These are phyloP conservation scores for Hiodon tergisus DNA, from an alignment of 2,113 vertebrate genomes.

Conservation along the genomic window DNA sequence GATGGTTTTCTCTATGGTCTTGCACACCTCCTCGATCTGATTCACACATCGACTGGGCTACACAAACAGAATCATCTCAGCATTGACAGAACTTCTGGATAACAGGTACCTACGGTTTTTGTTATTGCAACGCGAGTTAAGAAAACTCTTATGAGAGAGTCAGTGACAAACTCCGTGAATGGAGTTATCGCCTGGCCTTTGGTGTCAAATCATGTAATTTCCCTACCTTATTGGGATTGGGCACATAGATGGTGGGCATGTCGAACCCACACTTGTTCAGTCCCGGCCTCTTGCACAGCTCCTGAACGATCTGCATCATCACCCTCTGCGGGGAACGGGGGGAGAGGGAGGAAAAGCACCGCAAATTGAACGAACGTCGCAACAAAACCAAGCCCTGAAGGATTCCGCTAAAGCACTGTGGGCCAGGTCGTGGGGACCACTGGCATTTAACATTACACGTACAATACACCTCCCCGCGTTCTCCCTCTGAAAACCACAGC, in stretches of 20 bases:
- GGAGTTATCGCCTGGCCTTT: not conserved
- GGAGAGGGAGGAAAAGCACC: not conserved
- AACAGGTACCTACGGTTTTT: no score
- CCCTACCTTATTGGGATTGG: conserved; percentile 63
- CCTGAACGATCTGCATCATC: conserved; percentile 81
- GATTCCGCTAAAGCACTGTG: no score
- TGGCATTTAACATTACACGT: no score
- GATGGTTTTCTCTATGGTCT: conserved; percentile 71
- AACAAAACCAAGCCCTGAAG: no score
- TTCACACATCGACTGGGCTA: conserved; percentile 68
- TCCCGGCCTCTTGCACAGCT: conserved; percentile 73
- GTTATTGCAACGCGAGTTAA: no score
- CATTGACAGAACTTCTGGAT: no score
- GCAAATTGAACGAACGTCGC: no score
- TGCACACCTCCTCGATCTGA: conserved; percentile 73
- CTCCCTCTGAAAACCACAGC: no score
- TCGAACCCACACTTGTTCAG: conserved; percentile 79
- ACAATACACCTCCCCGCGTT: no score
- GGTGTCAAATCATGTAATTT: not conserved
- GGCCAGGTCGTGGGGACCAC: no score
- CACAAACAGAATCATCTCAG: no score
- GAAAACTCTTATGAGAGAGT: not conserved
- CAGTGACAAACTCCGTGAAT: not conserved
- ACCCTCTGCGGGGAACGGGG: conserved; percentile 56
- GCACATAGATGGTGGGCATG: conserved; percentile 76